phyloP scores from a whole-genome alignment of 2,113 vertebrate genomes.

The Rhegmatorhina hoffmannsi region DNA sequence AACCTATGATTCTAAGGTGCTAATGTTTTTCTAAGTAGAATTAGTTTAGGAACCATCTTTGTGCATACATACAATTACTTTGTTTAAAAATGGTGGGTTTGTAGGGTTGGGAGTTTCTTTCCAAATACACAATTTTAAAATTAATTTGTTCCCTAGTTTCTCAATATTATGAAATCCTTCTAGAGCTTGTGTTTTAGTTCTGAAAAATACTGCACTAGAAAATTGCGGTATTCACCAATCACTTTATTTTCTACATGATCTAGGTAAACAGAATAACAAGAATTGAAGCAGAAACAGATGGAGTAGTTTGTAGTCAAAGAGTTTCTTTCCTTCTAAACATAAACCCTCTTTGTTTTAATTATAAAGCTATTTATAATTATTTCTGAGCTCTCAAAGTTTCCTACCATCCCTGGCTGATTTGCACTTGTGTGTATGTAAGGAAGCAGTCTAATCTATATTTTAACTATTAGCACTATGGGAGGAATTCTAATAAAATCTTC shows the following conservation, averaged over 20 bases:
- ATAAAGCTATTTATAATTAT: not conserved
- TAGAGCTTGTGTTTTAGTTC: not conserved
- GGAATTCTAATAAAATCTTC: not conserved
- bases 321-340: not conserved
- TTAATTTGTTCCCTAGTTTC: not conserved
- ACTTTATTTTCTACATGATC: not conserved
- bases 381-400: not conserved
- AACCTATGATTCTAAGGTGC: not conserved
- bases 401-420: not conserved
- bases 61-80: not conserved
- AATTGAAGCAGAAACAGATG: not conserved
- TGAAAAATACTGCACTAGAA: not conserved
- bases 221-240: not conserved
- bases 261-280: not conserved
- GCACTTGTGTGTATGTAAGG: not conserved
- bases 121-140: not conserved
- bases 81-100: not conserved
- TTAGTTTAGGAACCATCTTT: not conserved
- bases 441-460: not conserved
- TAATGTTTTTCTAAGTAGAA: not conserved
- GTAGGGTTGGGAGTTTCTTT: not conserved
- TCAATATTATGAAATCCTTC: not conserved
- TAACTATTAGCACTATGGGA: not conserved
- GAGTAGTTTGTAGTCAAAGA: not conserved
- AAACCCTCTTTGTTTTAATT: not conserved